Evolutionary conservation across 30 jellyfish, hydroid and myxozoan genomes (phyloP).

Genomic region (Pelagia noctiluca): DNA sequence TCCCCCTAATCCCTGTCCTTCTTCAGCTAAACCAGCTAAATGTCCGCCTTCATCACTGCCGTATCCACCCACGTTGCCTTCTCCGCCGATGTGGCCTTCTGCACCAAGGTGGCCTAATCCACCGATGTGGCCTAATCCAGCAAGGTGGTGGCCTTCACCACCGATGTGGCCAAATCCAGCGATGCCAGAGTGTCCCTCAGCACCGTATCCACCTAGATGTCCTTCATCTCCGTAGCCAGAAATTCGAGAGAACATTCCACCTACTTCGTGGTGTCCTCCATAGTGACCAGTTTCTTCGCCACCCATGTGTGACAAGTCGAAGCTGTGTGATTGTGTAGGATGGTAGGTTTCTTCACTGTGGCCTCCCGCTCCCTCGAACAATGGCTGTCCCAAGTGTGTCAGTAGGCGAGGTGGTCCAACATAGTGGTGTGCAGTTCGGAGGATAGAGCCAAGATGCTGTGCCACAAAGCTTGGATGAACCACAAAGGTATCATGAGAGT

Average conservation of each 20-base stretch:
- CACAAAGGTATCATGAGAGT: slow-evolving; percentile 89
- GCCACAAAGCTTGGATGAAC: slow-evolving; percentile 98
- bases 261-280: slow-evolving; percentile 46
- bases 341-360: slow-evolving; percentile 36
- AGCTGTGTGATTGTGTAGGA: slow-evolving; percentile 65
- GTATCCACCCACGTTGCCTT: slow-evolving; percentile 30
- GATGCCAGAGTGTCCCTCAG: slow-evolving; percentile 46
- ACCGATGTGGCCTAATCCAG: slow-evolving; percentile 31
- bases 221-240: slow-evolving; percentile 50
- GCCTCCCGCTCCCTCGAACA: slow-evolving; percentile 64
- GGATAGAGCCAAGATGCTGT: slow-evolving; percentile 94
- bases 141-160: slow-evolving; percentile 32
- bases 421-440: slow-evolving; percentile 94
- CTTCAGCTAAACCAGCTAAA: neutral
- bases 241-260: slow-evolving; percentile 3
- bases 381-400: slow-evolving; percentile 90
- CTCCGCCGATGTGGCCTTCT: slow-evolving; percentile 52
- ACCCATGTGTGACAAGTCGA: slow-evolving; percentile 65
- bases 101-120: slow-evolving; percentile 45
- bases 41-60: slow-evolving; percentile 18
- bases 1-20: neutral
- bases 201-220: slow-evolving; percentile 61
- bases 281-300: slow-evolving; percentile 55
- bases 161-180: slow-evolving; percentile 42
- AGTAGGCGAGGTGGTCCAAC: slow-evolving; percentile 94